These are phyloP conservation scores for Geophilus truncorum DNA, from an alignment of 2,888 invertebrate genomes.

Conservation along the genomic window DNA sequence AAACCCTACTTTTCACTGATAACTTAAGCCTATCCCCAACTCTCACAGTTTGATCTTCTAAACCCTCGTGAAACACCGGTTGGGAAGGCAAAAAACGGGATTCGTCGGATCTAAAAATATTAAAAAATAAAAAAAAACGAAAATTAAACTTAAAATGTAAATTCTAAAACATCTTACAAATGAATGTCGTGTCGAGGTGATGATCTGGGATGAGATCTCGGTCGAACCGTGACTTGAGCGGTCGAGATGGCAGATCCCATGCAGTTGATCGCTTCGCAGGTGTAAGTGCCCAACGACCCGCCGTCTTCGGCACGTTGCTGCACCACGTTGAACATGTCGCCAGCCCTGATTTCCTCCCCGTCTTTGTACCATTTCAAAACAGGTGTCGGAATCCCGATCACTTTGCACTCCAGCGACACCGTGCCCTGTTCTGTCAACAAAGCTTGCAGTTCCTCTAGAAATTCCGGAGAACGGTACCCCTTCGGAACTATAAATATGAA, in stretches of 20 bases:
- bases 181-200: constrained; percentile 29
- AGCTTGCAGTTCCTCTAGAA: constrained; percentile 75
- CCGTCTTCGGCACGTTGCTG: constrained; percentile 73
- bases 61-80: constrained; percentile 32
- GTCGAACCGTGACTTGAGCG: constrained; percentile 72
- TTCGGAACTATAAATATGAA: constrained; percentile 61
- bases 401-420: constrained; percentile 82
- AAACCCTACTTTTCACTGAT: constrained; percentile 34
- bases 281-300: constrained; percentile 78
- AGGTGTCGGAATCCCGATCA: constrained; percentile 79
- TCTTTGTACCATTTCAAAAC: constrained; percentile 43
- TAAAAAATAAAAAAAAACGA: constrained; percentile 20
- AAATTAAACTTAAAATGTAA: not conserved
- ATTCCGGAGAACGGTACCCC: constrained; percentile 81
- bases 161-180: not conserved
- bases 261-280: constrained; percentile 81
- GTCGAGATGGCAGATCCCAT: constrained; percentile 80
- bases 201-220: not conserved
- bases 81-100: not conserved
- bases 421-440: constrained; percentile 80
- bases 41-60: constrained; percentile 37
- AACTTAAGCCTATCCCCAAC: constrained; percentile 36
- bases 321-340: constrained; percentile 80
- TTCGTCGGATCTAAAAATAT: constrained; percentile 37
- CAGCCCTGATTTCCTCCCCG: constrained; percentile 64